phyloP scores from a whole-genome alignment of 1,140 invertebrate genomes.

The Lanistes nyassanus region DNA sequence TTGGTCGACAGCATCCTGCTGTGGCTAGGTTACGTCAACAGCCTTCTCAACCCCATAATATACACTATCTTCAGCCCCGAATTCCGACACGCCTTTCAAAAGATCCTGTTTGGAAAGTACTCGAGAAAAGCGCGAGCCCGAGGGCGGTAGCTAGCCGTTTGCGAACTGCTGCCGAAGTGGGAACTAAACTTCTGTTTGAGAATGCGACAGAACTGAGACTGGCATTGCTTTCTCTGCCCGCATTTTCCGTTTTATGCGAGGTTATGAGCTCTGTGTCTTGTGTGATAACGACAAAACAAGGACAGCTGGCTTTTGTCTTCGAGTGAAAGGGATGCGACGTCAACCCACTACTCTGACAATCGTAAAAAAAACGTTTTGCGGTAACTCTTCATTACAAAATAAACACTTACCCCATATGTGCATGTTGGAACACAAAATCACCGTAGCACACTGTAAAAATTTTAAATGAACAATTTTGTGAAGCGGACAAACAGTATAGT shows the following conservation, averaged over 20 bases:
- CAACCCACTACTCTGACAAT: no score
- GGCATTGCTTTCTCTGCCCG: neutral
- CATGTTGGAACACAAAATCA: no score
- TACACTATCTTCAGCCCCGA: conserved; percentile 68
- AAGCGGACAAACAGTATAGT: no score
- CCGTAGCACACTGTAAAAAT: no score
- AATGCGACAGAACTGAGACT: neutral
- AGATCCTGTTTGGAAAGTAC: conserved; percentile 63
- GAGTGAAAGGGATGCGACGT: no score
- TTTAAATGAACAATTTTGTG: no score
- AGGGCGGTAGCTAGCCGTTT: conserved; percentile 1
- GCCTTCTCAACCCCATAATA: conserved; percentile 65
- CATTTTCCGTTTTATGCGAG: neutral
- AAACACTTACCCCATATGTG: no score
- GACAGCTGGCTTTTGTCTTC: neutral
- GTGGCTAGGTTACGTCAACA: conserved; percentile 67
- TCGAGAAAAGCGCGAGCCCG: conserved; percentile 34
- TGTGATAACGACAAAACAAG: neutral
- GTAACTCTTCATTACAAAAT: no score
- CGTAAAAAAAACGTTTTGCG: no score
- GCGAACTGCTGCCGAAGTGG: neutral
- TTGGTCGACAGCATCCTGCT: conserved; percentile 61
- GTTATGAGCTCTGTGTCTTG: neutral
- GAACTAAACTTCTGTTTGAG: neutral
- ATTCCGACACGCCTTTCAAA: conserved; percentile 65